phyloP scores from a whole-genome alignment of 2,888 invertebrate genomes.

The Lordiphosa andalusiaca region DNA sequence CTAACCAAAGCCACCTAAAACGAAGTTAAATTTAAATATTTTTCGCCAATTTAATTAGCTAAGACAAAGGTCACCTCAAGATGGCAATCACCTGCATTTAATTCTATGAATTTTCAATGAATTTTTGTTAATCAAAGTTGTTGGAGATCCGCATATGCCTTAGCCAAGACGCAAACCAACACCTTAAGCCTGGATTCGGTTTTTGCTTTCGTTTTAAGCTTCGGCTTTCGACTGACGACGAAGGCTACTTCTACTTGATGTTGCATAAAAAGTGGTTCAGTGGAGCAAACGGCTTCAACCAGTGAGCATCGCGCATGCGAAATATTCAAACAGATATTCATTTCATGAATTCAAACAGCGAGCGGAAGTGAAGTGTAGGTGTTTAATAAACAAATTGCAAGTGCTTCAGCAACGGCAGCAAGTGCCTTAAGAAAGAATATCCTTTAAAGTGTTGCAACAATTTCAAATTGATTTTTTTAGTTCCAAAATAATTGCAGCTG shows the following conservation, averaged over 20 bases:
- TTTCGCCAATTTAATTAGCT: conserved; percentile 45
- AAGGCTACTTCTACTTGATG: conserved; percentile 68
- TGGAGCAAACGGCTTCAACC: conserved; percentile 75
- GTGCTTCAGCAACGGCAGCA: too few relatives aligned
- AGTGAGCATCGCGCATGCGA: conserved; percentile 54
- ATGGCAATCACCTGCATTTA: conserved; percentile 41
- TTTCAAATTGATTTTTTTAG: too few relatives aligned
- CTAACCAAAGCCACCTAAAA: conserved; percentile 11
- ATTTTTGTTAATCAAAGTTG: conserved; percentile 1
- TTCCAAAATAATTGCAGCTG: too few relatives aligned
- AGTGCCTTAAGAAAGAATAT: neutral
- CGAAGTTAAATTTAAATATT: conserved; percentile 18
- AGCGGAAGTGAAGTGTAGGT: conserved; percentile 68
- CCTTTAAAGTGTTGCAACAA: neutral
- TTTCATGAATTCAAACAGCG: conserved; percentile 2
- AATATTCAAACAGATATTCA: conserved; percentile 19
- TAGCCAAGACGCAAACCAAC: conserved; percentile 44
- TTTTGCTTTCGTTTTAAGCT: conserved; percentile 4
- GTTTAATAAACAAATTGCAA: conserved; percentile 2
- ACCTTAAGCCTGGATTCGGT: conserved; percentile 24
- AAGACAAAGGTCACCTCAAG: conserved; percentile 40
- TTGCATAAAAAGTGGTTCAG: conserved; percentile 77
- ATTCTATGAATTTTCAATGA: conserved; percentile 13
- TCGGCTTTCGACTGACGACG: conserved; percentile 26
- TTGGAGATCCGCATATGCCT: conserved; percentile 1